These are phyloP conservation scores for Drosophila ustulata DNA, from an alignment of 2,888 invertebrate genomes.

Conservation along the genomic window DNA sequence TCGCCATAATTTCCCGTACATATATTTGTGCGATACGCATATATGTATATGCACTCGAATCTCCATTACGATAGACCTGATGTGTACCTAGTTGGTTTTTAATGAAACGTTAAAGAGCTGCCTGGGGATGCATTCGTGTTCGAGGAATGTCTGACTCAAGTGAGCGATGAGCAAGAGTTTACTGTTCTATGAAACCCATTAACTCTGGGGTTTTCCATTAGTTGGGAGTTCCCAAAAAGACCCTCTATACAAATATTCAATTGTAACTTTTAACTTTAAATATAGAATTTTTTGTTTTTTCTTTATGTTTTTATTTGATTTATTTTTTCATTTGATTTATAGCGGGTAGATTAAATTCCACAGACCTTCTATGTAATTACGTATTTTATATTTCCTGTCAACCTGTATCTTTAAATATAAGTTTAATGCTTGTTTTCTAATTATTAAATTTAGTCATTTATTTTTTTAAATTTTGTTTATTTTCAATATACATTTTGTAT, in stretches of 20 bases:
- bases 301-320: too few relatives aligned
- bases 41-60: slow-evolving; percentile 12
- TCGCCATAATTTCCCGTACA: slow-evolving; percentile 46
- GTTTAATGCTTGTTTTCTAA: too few relatives aligned
- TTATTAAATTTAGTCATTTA: too few relatives aligned
- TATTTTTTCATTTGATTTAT: too few relatives aligned
- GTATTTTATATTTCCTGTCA: too few relatives aligned
- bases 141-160: slow-evolving; percentile 11
- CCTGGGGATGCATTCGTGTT: background rate
- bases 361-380: too few relatives aligned
- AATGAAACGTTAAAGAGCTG: slow-evolving; percentile 53
- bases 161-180: slow-evolving; percentile 1
- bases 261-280: too few relatives aligned
- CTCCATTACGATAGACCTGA: slow-evolving; percentile 12
- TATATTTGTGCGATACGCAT: slow-evolving; percentile 14
- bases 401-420: too few relatives aligned
- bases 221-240: background rate
- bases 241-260: background rate
- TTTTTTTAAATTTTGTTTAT: too few relatives aligned
- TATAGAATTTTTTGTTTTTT: background rate
- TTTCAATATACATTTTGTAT: too few relatives aligned
- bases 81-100: slow-evolving; percentile 46
- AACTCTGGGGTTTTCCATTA: background rate
- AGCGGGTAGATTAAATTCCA: too few relatives aligned
- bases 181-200: background rate